Base-by-base conservation (phyloP, 2,888 invertebrate species). In the Pristionchus fissidentatus region DNA sequence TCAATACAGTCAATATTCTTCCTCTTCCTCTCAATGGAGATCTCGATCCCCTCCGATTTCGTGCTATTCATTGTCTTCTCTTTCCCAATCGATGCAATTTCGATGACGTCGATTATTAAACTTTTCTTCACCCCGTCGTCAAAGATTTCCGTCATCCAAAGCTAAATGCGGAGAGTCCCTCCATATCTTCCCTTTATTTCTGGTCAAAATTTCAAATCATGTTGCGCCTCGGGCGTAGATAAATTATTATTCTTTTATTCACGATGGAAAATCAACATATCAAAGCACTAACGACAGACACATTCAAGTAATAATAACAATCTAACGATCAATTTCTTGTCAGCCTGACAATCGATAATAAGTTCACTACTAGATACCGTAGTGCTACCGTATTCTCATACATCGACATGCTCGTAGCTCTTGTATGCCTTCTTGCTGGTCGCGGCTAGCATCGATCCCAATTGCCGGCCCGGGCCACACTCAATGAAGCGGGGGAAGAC, bases 401-500 rank as follows among this genome's bases (percentile, higher is more conserved):
- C 70, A 8, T n/a, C n/a, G 41, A 70, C 26, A 41, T 70, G 46
- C 66, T 87, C 86, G 79, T 91, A 91, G 66, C 83, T 79, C 22
- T 84, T 82, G 84, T 88, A 87, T 0, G 90, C 89, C 79, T 91
- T 91, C 85, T 92, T 92, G 78, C 91, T 90, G 10, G 90, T 88
- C 57, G 90, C 87, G 4, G 86, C 55, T 15, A 90, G 84, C 87
- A 91, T 91, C n/a, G 89, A 84, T 26, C 92, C 92, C 49, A 92
- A 85, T 77, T 92, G 91, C 38, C 88, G 80, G 60, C 92, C 92
- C 8, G 92, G 90, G 1, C 92, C 92, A 26, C 92, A 89, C 87
- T 92, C 92, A 75, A 89, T 88, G 84, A 88, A 90, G 10, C 89
- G 87, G 22, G 92, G 92, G 78, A 92, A 92, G 52, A 85, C 83